Conservation (phyloP, 2,113 vertebrate species). For the Mellivora capensis region DNA sequence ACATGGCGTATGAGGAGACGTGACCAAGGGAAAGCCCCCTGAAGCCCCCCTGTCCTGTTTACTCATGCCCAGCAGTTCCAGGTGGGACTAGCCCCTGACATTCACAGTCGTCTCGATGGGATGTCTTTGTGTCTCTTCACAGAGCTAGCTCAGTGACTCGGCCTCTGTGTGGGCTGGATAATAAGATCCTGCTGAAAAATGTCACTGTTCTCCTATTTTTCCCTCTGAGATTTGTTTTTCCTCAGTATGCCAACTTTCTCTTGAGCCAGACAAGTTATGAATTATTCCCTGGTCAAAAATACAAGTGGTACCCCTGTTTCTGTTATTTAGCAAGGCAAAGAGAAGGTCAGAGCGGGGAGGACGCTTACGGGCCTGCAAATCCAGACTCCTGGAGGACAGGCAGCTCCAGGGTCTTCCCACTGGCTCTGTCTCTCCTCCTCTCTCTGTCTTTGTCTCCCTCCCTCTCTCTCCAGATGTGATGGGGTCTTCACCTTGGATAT, state of each 20-base stretch:
- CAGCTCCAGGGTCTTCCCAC: background rate
- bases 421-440: background rate
- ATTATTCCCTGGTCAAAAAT: background rate
- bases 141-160: background rate
- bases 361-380: fast-evolving
- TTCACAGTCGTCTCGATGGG: background rate
- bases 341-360: background rate
- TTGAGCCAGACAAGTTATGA: background rate
- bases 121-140: background rate
- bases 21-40: background rate
- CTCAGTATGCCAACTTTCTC: slow-evolving; percentile 1
- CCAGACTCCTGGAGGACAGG: too few species aligned
- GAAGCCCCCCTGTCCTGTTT: background rate
- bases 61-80: background rate
- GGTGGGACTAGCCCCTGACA: background rate
- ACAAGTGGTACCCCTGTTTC: background rate
- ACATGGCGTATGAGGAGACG: background rate
- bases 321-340: background rate
- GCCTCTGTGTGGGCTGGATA: background rate
- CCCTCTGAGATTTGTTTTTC: slow-evolving; percentile 24
- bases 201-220: background rate
- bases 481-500: background rate
- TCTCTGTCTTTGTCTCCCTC: background rate
- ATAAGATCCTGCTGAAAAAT: slow-evolving; percentile 18
- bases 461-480: background rate